Evolutionary conservation across 2,113 vertebrate species (phyloP), one percentile per base, ranked within the genome.

Genomic region (Myrmophylax atrothorax): DNA sequence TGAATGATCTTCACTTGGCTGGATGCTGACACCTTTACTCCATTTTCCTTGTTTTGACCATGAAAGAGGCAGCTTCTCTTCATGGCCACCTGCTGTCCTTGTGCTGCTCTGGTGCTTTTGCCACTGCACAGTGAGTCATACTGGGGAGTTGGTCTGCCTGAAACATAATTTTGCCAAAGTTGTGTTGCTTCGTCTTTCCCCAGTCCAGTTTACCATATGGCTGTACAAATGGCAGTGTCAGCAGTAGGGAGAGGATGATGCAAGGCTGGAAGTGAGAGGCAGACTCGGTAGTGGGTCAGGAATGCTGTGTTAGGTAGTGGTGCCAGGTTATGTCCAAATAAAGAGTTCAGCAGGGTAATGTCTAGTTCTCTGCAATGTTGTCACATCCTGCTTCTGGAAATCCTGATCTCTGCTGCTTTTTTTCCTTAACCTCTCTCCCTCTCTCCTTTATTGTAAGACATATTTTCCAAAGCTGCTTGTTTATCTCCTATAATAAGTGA

Each of bases 201-300:
- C 11, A 6, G 64, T 95, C 96, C 53, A 55, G 52, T 90, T 96
- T 94, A 84, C 96, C 96, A 96, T 95, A 95, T 95, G 95, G 83
- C 90, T 92, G 68, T 96, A 63, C 95, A 89, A 96, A 97, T 93
- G 95, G 83, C 83, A 80, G 0, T 96, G 83, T 94, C 91, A 96
- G 92, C 95, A 97, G 89, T 92, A 89, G 95, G 93, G 90, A 93
- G 73, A 74, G 68, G 88, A 77, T 90, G 95, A 96, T 95, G 94
- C 91, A 90, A 92, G 90, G 37, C 92, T 95, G 72, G 50, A 83
- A 90, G 62, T 0, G 3, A 91, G 85, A 88, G 82, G 83, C 75
- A 85, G 85, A 18, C 72, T 68, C 79, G 44, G 93, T 89, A 90
- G 60, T 81, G 37, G 95, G 72, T 77, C 69, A 55, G 80, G 63